Base-by-base conservation (phyloP, 1,140 invertebrate species). In the Neodiprion pinetum region DNA sequence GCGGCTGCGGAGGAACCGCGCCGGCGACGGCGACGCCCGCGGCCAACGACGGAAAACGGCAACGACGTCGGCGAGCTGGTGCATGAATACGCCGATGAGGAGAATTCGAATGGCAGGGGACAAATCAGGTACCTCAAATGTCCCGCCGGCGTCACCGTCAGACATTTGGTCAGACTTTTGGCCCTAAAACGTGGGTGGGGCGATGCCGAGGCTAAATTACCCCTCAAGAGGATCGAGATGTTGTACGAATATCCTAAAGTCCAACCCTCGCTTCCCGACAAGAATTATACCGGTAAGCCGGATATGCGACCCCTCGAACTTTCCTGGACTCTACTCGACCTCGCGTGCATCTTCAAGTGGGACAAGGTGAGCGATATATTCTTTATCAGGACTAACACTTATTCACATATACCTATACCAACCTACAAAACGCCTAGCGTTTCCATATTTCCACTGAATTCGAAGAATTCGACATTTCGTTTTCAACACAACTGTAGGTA, bases 181-280 rank as follows among this genome's bases (percentile, higher is more conserved):
- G 86, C 85, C 81, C 79, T 87, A 1, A 88, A 88, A 71, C 79
- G 85, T 72, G 86, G 86, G 10, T 88, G 86, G 86, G 80, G 85
- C 11, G 83, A 86, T 17, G 76, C 79, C 0, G 77, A 81, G 1
- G 71, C 79, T 21, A 74, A 73, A 23, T 77, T 65, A 9, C 40
- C 79, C 50, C 74, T 70, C 17, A 82, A 78, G 67, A 84, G 77
- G 71, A 87, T 87, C 71, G 84, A 87, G 71, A 82, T 87, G 67
- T 73, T 85, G 50, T 85, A 80, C 50, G 80, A 84, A 71, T 74
- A 69, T 23, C 48, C 14, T 72, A 81, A 7, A 49, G 77, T 7
- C 76, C 79, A 8, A 11, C 2, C 12, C 23, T 61, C 14, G 70
- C 12, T 11, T 40, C 28, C 28, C 5, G 53, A 53, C 40, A 66